These are phyloP conservation scores for Meandrusa payeni DNA, from an alignment of 2,888 invertebrate species.

Conservation along the genomic window DNA sequence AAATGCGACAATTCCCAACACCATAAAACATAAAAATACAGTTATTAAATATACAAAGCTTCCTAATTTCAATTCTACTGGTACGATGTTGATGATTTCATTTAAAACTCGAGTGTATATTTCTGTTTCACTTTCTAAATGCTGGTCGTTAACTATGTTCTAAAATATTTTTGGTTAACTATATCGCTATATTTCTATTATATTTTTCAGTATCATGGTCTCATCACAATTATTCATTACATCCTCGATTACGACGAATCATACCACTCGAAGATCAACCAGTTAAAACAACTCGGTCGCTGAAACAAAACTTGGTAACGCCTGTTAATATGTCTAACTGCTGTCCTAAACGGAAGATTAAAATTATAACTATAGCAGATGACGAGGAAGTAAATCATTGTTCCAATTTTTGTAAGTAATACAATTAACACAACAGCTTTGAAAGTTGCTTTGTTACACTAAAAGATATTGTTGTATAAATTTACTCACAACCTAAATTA, in stretches of 20 bases:
- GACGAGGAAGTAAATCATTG: conserved; percentile 51
- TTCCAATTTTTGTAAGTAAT: conserved; percentile 53
- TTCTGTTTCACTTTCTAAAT: too few species aligned
- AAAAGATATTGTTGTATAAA: too few species aligned
- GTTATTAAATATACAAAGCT: conserved; percentile 66
- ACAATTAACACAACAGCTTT: too few species aligned
- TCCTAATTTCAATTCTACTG: conserved; percentile 55
- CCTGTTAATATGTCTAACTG: conserved; percentile 37
- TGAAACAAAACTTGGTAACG: conserved; percentile 37
- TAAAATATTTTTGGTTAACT: too few species aligned
- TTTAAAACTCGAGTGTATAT: too few species aligned
- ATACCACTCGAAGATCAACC: conserved; percentile 50
- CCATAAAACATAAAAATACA: conserved; percentile 47
- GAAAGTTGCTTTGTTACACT: too few species aligned
- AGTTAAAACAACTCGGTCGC: conserved; percentile 43
- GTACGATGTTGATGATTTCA: conserved; percentile 41
- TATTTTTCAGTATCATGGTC: conserved; percentile 49
- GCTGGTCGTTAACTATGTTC: too few species aligned
- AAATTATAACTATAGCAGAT: conserved; percentile 63
- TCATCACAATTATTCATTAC: conserved; percentile 38
- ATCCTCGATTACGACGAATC: conserved; percentile 56
- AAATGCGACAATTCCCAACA: conserved; percentile 39
- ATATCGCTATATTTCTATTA: too few species aligned
- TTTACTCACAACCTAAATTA: too few species aligned
- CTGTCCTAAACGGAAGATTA: conserved; percentile 43